Evolutionary conservation across 30 jellyfish, hydroid and myxozoan genomes (phyloP).

Genomic region (Phacellophora camtschatica): DNA sequence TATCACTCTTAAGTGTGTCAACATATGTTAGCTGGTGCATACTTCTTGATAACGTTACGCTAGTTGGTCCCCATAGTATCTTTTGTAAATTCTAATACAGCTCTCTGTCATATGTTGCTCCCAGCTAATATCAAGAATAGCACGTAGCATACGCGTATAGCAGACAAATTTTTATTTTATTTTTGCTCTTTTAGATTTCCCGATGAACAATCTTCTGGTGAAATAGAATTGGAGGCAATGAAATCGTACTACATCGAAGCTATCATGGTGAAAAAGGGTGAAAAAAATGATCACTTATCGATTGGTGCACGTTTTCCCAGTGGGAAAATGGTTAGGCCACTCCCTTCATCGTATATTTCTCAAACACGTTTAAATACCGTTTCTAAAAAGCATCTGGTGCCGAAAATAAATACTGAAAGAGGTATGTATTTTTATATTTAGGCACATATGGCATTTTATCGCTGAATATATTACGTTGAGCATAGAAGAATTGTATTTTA

Average conservation of each 20-base stretch:
- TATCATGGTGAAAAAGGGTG: constrained; percentile 82
- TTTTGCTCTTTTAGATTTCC: constrained; percentile 75
- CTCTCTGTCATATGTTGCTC: no score
- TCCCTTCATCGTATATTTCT: constrained; percentile 61
- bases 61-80: no score
- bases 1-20: no score
- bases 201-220: constrained; percentile 95
- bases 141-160: no score
- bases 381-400: constrained; percentile 26
- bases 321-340: constrained; percentile 80
- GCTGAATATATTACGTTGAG: no score
- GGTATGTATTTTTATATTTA: neutral
- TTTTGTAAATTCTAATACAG: no score
- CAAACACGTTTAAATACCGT: constrained; percentile 54
- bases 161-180: no score
- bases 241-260: constrained; percentile 91
- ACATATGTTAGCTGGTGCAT: no score
- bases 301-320: constrained; percentile 95
- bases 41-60: no score
- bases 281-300: constrained; percentile 83
- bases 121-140: no score
- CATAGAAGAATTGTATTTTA: no score
- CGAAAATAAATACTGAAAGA: neutral
- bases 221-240: constrained; percentile 65
- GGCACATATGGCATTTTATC: neutral